These are phyloP conservation scores for Drosophila eohydei DNA, from an alignment of 2,888 invertebrate species.

Conservation along the genomic window DNA sequence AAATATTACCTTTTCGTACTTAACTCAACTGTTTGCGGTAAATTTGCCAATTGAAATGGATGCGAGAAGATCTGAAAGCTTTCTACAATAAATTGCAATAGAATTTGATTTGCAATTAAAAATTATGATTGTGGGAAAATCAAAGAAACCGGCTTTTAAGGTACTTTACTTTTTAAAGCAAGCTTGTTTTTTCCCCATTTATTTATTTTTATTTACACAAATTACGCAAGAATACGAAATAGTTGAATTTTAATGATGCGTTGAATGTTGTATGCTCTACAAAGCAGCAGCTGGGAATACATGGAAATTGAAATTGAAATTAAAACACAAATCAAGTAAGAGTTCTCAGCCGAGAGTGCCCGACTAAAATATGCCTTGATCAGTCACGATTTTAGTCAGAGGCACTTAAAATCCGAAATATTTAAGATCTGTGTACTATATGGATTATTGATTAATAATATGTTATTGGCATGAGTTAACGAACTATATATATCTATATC, in stretches of 20 bases:
- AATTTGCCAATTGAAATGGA: neutral
- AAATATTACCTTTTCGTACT: too few species aligned
- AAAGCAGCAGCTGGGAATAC: neutral
- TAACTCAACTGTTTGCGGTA: too few species aligned
- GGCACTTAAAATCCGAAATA: too few species aligned
- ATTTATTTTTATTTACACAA: conserved; percentile 15
- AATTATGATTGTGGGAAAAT: conserved; percentile 31
- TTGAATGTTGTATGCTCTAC: neutral
- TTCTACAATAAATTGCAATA: neutral
- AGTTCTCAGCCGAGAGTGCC: too few species aligned
- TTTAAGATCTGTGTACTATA: too few species aligned
- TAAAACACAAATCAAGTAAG: neutral
- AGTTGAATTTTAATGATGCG: conserved; percentile 7
- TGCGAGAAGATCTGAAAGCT: neutral
- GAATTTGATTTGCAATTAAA: conserved; percentile 9
- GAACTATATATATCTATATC: too few species aligned
- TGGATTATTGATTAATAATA: too few species aligned
- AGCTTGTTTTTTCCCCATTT: neutral
- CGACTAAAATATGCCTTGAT: neutral
- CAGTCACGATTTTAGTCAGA: neutral
- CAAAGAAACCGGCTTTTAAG: conserved; percentile 59
- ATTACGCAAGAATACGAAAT: neutral
- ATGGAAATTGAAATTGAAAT: neutral
- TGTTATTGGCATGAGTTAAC: too few species aligned
- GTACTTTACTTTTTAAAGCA: conserved; percentile 32